Evolutionary conservation across 1,140 invertebrate genomes (phyloP).

Genomic region (Akabosia matsudoensis): DNA sequence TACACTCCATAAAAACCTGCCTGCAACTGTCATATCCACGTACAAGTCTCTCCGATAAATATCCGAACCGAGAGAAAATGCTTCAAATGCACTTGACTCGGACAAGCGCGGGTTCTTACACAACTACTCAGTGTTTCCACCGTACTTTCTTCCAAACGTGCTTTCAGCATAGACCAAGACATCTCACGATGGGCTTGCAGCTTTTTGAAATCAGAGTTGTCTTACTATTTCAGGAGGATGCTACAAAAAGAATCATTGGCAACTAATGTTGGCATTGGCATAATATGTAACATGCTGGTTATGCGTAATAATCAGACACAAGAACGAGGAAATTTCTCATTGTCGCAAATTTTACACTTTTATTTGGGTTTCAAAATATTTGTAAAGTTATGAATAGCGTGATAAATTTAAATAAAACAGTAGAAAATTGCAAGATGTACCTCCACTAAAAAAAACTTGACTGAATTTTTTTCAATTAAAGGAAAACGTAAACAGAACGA

Average conservation of each 20-base stretch:
- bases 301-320: no score
- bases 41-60: background rate
- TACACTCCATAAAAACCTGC: background rate
- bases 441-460: background rate
- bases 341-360: no score
- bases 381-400: no score
- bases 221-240: no score
- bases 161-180: no score
- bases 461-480: background rate
- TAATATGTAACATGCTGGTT: no score
- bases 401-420: background rate
- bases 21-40: background rate
- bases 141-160: background rate
- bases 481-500: background rate
- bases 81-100: conserved; percentile 17
- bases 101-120: conserved; percentile 13
- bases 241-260: no score
- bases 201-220: no score
- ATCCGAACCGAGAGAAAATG: conserved; percentile 1
- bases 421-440: conserved; percentile 17
- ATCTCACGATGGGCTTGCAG: no score
- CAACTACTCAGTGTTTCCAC: background rate
- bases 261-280: no score
- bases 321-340: no score
- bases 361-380: background rate